Percentiles rank a stretch among this genome's conserved stretches.
Conservation (phyloP, 2,888 invertebrate genomes). For the Bellardia bayeri region DNA sequence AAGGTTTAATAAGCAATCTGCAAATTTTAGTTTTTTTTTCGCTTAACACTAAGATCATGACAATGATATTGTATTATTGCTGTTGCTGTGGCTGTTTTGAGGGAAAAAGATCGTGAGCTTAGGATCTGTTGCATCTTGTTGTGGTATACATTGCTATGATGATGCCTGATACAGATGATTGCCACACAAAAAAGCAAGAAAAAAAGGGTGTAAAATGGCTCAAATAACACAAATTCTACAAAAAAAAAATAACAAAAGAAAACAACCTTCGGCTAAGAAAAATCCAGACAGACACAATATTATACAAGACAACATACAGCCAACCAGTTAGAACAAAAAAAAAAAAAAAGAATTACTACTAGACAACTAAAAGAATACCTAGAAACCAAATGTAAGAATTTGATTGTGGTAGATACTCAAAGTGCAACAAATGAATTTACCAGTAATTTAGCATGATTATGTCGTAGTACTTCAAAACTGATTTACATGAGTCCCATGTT, state of each 20-base stretch:
- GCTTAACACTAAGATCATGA: constrained; percentile 66
- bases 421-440: constrained; percentile 81
- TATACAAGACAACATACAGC: constrained; percentile 37
- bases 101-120: constrained; percentile 73
- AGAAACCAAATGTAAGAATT: constrained; percentile 67
- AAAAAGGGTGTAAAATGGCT: constrained; percentile 72
- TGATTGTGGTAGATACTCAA: constrained; percentile 37
- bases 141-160: constrained; percentile 34
- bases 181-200: constrained; percentile 32
- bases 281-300: constrained; percentile 35
- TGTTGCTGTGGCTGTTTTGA: constrained; percentile 45
- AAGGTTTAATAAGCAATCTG: constrained; percentile 40
- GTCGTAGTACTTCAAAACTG: constrained; percentile 75
- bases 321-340: constrained; percentile 52
- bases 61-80: constrained; percentile 67
- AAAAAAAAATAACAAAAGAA: constrained; percentile 46
- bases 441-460: constrained; percentile 83
- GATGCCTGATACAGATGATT: constrained; percentile 57
- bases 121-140: constrained; percentile 57
- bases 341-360: constrained; percentile 38
- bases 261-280: constrained; percentile 49
- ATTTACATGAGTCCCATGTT: constrained; percentile 53
- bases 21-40: constrained; percentile 1
- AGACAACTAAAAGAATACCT: constrained; percentile 54
- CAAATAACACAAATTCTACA: constrained; percentile 64